These are phyloP conservation scores for Mizuhopecten yessoensis DNA, from an alignment of 1,140 invertebrate genomes.

Conservation along the genomic window DNA sequence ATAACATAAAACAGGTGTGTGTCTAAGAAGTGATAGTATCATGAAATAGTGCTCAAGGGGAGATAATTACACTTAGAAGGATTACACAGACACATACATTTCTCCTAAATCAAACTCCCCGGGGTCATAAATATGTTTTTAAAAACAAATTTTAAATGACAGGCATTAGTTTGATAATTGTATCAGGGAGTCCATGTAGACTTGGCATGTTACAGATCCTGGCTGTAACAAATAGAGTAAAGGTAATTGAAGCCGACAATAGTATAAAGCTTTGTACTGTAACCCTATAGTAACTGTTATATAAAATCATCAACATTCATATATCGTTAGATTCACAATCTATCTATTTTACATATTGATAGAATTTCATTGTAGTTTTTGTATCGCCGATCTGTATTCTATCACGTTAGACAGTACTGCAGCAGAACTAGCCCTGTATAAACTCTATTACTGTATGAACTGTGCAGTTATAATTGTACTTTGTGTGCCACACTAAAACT, in stretches of 20 bases:
- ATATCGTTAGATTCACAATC: no score
- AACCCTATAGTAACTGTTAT: no score
- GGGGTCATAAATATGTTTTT: background rate
- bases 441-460: no score
- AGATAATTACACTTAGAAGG: background rate
- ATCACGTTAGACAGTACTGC: no score
- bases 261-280: background rate
- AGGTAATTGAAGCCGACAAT: background rate
- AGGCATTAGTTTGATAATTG: background rate
- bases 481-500: no score
- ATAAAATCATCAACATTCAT: no score
- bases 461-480: no score
- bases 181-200: background rate
- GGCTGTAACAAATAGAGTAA: background rate
- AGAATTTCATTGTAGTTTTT: no score
- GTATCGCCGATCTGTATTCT: no score
- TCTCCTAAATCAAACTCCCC: background rate
- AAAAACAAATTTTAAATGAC: conserved; percentile 3
- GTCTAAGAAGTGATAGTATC: background rate
- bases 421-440: no score
- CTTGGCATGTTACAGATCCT: conserved; percentile 5
- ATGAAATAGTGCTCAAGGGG: background rate
- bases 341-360: no score
- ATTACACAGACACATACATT: conserved; percentile 25
- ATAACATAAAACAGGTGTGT: background rate